Base-by-base conservation (phyloP, 2,888 invertebrate genomes). In the Ormyrus rosae region DNA sequence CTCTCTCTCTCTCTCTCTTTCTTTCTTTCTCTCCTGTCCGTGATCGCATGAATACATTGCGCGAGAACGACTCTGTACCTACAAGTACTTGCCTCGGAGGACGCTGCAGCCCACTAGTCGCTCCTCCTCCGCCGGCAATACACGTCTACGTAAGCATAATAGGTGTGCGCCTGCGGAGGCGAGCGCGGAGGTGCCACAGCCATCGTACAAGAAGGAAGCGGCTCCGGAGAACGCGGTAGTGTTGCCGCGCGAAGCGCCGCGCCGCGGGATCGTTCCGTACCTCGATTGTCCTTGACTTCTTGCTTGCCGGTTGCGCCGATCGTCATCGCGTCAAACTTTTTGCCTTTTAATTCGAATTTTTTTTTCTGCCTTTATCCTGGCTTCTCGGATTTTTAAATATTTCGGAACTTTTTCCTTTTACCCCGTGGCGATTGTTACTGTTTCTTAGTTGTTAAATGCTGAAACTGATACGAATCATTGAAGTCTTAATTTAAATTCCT, bases 261-360 rank as follows among this genome's bases (percentile, higher is more conserved):
- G 34, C 60, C 50, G 80, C 53, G 80, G 63, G 55, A 80, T 64
- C 64, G 80, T 64, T 75, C 80, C 70, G 80, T 75, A 80, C 80
- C 64, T 11, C 3, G 2, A 19, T 5, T 70, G 75, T 60, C 80
- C 80, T 80, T 80, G 80, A 80, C 80, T 75, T 67, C 70, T 75
- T 51, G 13, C 67, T 19, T 19, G 6, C 51, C 50, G 48, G 34
- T 56, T 19, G 19, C 19, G 60, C 45, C 6, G 48, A n/a, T 58
- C 19, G 4, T 13, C 56, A 56, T 13, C 19, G 34, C n/a, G 53
- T 10, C 8, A 53, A 53, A 53, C 10, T 53, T 7, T 10, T 7
- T 10, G 10, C 53, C 10, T 7, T 9, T 53, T 10, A 53, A 53
- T 53, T 53, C 53, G 8, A 7, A 53, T 9, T 9, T 53, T 53